A percentile compares a stretch with the other conserved stretches of the same genome.
Evolutionary conservation across 1,140 invertebrate genomes (phyloP).

Genomic region (Tribolium madens): DNA sequence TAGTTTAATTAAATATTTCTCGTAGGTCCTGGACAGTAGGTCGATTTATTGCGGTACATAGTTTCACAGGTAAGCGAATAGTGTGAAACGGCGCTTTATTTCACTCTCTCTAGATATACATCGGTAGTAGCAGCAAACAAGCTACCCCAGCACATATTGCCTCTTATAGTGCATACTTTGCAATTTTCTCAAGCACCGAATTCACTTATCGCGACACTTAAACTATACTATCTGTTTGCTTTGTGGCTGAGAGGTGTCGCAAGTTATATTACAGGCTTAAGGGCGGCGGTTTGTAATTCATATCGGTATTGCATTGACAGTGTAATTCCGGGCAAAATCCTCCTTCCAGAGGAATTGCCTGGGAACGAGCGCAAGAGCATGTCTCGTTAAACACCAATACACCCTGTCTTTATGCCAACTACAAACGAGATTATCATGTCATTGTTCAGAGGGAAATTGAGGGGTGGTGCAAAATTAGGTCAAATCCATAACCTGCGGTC

Average conservation of each 20-base stretch:
- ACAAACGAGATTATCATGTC: slow-evolving; percentile 36
- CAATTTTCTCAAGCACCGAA: slow-evolving; percentile 13
- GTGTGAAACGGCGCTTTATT: slow-evolving; percentile 3
- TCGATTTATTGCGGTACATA: slow-evolving; percentile 6
- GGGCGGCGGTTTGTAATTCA: slow-evolving; percentile 5
- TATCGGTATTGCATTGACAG: slow-evolving; percentile 33
- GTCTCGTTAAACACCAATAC: slow-evolving; percentile 26
- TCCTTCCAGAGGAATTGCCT: background rate
- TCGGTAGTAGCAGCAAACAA: background rate
- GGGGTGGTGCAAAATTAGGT: background rate
- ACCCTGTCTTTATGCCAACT: slow-evolving; percentile 12
- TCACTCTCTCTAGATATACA: slow-evolving; percentile 5
- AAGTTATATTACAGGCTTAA: slow-evolving; percentile 16
- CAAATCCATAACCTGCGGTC: background rate
- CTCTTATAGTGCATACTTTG: slow-evolving; percentile 7
- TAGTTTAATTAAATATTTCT: slow-evolving; percentile 32
- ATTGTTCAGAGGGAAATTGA: background rate
- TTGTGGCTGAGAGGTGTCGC: slow-evolving; percentile 2
- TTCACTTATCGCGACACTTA: background rate
- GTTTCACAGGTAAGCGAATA: slow-evolving; percentile 15
- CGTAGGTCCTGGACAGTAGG: background rate
- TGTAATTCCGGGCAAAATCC: slow-evolving; percentile 23
- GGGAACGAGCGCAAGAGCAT: slow-evolving; percentile 11
- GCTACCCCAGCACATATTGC: slow-evolving; percentile 29
- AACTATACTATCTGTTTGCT: slow-evolving; percentile 16